phyloP scores from a whole-genome alignment of 2,888 invertebrate species.

The Agrotis exclamationis region DNA sequence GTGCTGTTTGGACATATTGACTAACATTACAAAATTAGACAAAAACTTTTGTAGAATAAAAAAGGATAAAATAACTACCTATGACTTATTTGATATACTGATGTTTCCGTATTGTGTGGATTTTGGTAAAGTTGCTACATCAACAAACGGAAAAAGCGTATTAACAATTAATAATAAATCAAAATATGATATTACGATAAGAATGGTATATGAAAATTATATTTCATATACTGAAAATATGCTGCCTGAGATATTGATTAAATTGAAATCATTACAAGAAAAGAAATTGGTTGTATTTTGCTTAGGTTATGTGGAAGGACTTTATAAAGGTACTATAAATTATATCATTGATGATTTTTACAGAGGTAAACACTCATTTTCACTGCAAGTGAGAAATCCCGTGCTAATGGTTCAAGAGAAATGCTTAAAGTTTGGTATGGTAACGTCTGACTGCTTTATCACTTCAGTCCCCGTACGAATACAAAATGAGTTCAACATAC shows the following conservation, averaged over 20 bases:
- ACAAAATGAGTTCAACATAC: conserved; percentile 81
- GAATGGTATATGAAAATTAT: conserved; percentile 72
- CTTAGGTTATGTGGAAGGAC: conserved; percentile 75
- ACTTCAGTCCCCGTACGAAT: conserved; percentile 83
- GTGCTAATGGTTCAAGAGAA: conserved; percentile 78
- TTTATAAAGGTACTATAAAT: conserved; percentile 74
- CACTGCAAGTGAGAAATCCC: conserved; percentile 77
- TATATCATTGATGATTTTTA: conserved; percentile 81
- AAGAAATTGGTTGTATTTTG: conserved; percentile 74
- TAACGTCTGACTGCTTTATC: conserved; percentile 81
- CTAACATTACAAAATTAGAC: conserved; percentile 53
- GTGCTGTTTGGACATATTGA: conserved; percentile 67
- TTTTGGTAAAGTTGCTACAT: conserved; percentile 81
- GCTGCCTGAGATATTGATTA: conserved; percentile 66
- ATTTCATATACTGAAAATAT: conserved; percentile 78
- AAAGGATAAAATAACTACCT: conserved; percentile 67
- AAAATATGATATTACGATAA: conserved; percentile 73
- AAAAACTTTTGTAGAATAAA: conserved; percentile 74
- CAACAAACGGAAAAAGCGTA: conserved; percentile 76
- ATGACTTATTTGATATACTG: conserved; percentile 77
- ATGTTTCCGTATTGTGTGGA: conserved; percentile 77
- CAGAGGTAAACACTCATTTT: conserved; percentile 78
- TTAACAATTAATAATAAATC: conserved; percentile 81
- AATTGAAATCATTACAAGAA: conserved; percentile 73
- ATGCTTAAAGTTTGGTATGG: conserved; percentile 86